phyloP scores from a whole-genome alignment of 1,140 invertebrate genomes.

The Lasaia peninsularis region DNA sequence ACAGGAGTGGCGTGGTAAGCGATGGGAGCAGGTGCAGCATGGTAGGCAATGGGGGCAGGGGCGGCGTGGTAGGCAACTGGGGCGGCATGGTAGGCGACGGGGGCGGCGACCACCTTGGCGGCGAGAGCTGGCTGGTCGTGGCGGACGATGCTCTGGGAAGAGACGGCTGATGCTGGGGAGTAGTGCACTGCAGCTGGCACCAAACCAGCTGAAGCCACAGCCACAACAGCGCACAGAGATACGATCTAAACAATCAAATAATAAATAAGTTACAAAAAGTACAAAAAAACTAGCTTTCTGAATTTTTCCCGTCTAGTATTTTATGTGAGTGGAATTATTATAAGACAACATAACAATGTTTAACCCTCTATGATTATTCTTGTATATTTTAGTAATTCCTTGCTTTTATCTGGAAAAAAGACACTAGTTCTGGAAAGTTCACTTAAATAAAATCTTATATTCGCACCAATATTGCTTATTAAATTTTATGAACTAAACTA shows the following conservation, averaged over 20 bases:
- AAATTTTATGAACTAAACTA: no score
- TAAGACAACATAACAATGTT: no score
- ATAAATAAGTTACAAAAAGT: background rate
- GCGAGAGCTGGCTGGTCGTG: constrained; percentile 17
- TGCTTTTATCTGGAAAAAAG: no score
- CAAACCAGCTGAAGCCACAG: constrained; percentile 42
- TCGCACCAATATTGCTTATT: no score
- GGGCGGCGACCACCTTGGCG: background rate
- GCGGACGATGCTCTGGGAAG: constrained; percentile 40
- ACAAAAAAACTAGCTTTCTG: no score
- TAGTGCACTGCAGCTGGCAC: constrained; percentile 32
- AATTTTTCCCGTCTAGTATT: no score
- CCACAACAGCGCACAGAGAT: constrained; percentile 38
- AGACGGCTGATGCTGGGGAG: constrained; percentile 34
- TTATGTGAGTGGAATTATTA: no score
- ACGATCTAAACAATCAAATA: constrained; percentile 36
- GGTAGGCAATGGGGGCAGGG: background rate
- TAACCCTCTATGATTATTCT: no score
- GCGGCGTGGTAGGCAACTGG: constrained; percentile 9
- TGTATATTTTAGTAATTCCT: no score
- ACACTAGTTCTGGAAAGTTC: no score
- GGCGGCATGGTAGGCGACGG: constrained; percentile 1
- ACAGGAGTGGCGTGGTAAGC: background rate
- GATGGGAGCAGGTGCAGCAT: constrained; percentile 8
- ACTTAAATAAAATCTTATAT: no score